phyloP scores from a whole-genome alignment of 1,140 invertebrate genomes.

The Drosophila tropicalis region DNA sequence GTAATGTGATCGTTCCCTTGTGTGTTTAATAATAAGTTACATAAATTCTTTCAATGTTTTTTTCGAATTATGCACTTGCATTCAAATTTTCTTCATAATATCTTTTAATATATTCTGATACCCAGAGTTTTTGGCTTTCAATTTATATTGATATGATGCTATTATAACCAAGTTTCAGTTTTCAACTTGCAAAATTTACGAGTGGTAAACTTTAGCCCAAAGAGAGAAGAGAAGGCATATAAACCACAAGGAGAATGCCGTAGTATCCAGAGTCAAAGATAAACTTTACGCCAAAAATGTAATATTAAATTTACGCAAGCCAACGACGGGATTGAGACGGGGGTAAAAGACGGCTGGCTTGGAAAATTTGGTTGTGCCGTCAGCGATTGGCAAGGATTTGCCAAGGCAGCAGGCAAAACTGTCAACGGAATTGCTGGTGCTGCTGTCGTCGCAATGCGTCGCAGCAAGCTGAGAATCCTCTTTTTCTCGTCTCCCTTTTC shows the following conservation, averaged over 20 bases:
- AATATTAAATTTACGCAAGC: conserved; percentile 72
- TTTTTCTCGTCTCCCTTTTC: not conserved
- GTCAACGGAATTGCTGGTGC: conserved; percentile 16
- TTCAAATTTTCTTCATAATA: too few relatives aligned
- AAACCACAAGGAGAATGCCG: conserved; percentile 32
- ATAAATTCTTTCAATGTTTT: not conserved
- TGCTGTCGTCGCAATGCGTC: conserved; percentile 44
- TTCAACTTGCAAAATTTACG: conserved; percentile 15
- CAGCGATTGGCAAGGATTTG: conserved; percentile 39
- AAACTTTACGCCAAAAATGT: conserved; percentile 71
- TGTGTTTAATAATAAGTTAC: not conserved
- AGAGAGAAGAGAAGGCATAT: not conserved
- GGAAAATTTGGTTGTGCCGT: conserved; percentile 21
- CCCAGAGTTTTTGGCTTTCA: not conserved
- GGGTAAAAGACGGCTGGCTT: not conserved
- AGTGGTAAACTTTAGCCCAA: conserved; percentile 27
- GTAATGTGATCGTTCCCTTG: not conserved
- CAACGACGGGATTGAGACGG: conserved; percentile 31
- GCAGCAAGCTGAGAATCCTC: conserved; percentile 31
- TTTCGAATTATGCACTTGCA: not conserved
- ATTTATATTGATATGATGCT: conserved; percentile 2
- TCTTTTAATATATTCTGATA: conserved; percentile 7
- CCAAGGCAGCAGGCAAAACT: conserved; percentile 32
- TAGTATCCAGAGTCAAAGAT: conserved; percentile 51
- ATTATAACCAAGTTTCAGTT: conserved; percentile 11